Evolutionary conservation across 1,140 invertebrate species (phyloP).

Genomic region (Chionoecetes opilio): DNA sequence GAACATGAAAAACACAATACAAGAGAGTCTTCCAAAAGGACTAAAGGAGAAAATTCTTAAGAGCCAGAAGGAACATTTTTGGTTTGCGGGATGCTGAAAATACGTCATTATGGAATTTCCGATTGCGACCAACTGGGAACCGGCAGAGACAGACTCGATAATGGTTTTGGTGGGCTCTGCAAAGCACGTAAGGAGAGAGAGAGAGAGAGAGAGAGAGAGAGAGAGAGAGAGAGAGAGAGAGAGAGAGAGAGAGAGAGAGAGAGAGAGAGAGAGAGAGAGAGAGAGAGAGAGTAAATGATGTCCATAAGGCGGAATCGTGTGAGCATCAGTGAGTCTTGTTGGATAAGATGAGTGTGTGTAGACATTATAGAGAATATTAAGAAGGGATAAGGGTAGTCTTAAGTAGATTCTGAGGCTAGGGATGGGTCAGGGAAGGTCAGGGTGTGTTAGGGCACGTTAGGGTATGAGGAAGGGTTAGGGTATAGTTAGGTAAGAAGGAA

Average conservation of each 20-base stretch:
- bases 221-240: conserved; percentile 16
- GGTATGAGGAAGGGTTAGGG: neutral
- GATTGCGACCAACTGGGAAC: neutral
- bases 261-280: neutral
- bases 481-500: too few relatives aligned
- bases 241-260: neutral
- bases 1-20: neutral
- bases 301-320: neutral
- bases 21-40: neutral
- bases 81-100: neutral
- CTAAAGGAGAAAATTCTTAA: neutral
- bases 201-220: conserved; percentile 5
- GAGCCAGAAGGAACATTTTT: neutral
- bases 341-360: too few relatives aligned
- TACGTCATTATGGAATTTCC: conserved; percentile 29
- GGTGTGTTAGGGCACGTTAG: neutral
- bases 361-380: too few relatives aligned
- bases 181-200: neutral
- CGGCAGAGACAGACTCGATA: neutral
- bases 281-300: neutral
- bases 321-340: too few relatives aligned
- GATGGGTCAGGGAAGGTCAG: neutral
- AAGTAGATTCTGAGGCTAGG: neutral
- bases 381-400: neutral
- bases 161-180: neutral